These are phyloP conservation scores for Nyctalus aviator DNA, from an alignment of 2,797 vertebrate genomes.

Conservation along the genomic window DNA sequence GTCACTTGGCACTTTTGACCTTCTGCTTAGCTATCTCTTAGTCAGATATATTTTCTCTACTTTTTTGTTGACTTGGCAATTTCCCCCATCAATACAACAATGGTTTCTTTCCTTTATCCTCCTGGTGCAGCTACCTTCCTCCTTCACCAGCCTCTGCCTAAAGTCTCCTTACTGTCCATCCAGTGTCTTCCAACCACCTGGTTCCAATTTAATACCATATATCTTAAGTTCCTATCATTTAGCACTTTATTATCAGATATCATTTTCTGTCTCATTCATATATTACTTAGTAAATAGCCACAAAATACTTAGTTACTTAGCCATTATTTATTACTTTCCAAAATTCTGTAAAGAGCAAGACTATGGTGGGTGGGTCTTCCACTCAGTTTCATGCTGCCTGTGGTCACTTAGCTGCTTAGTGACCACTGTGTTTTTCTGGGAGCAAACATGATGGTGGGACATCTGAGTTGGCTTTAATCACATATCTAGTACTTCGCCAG, in stretches of 20 bases:
- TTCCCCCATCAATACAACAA: neutral
- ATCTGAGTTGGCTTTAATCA: neutral
- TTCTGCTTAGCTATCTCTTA: neutral
- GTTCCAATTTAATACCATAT: neutral
- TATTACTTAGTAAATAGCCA: conserved; percentile 10
- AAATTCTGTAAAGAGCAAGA: neutral
- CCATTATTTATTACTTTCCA: neutral
- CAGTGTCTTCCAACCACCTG: neutral
- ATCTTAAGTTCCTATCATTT: neutral
- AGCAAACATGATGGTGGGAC: neutral
- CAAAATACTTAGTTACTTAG: neutral
- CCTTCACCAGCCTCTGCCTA: neutral
- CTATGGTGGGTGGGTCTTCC: neutral
- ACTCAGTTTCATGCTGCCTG: neutral
- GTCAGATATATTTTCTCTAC: neutral
- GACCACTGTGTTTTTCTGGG: neutral
- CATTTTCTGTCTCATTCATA: neutral
- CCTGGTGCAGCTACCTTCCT: neutral
- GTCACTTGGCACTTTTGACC: neutral
- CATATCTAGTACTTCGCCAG: neutral
- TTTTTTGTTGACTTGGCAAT: neutral
- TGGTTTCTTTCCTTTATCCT: neutral
- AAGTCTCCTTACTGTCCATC: neutral
- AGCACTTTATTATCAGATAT: neutral
- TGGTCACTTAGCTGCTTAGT: neutral